Percentiles rank a stretch among this genome's conserved stretches.
These are phyloP conservation scores for Syritta pipiens DNA, from an alignment of 2,888 invertebrate species.

Conservation along the genomic window DNA sequence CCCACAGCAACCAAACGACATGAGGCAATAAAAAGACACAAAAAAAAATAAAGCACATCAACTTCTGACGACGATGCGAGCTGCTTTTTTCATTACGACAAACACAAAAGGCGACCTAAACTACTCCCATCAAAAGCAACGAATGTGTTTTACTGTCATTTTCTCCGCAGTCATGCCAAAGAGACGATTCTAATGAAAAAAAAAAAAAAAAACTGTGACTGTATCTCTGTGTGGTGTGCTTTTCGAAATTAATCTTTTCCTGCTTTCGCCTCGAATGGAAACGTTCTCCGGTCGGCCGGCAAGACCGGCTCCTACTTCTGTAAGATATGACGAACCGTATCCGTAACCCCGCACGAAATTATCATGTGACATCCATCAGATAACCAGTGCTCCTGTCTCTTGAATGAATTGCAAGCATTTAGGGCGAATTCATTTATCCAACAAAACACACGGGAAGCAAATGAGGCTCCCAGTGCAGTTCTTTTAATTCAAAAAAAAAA, in stretches of 20 bases:
- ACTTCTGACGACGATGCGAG: constrained; percentile 25
- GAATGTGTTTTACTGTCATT: constrained; percentile 5
- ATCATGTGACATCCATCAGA: constrained; percentile 38
- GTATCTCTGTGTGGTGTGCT: too few relatives aligned
- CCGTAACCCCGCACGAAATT: constrained; percentile 3
- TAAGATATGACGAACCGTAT: constrained; percentile 24
- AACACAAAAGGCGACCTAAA: constrained; percentile 42
- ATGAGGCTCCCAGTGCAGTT: not conserved
- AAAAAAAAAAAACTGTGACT: too few relatives aligned
- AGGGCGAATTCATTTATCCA: constrained; percentile 29
- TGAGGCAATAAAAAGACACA: not conserved
- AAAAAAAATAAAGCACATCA: not conserved
- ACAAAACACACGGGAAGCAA: too few relatives aligned
- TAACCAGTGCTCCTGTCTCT: constrained; percentile 12
- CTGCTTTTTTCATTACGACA: constrained; percentile 43
- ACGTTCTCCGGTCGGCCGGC: too few relatives aligned
- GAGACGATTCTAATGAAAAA: constrained; percentile 38
- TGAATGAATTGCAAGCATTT: constrained; percentile 28
- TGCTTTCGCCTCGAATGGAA: constrained; percentile 38
- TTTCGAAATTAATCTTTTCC: constrained; percentile 60
- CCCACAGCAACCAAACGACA: too few relatives aligned
- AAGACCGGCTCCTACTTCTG: too few relatives aligned
- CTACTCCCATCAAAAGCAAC: constrained; percentile 36
- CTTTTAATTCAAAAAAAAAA: too few relatives aligned
- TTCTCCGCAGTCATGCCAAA: constrained; percentile 11